Evolutionary conservation across 2,797 vertebrate genomes (phyloP).

Genomic region (Kryptopterus vitreolus): DNA sequence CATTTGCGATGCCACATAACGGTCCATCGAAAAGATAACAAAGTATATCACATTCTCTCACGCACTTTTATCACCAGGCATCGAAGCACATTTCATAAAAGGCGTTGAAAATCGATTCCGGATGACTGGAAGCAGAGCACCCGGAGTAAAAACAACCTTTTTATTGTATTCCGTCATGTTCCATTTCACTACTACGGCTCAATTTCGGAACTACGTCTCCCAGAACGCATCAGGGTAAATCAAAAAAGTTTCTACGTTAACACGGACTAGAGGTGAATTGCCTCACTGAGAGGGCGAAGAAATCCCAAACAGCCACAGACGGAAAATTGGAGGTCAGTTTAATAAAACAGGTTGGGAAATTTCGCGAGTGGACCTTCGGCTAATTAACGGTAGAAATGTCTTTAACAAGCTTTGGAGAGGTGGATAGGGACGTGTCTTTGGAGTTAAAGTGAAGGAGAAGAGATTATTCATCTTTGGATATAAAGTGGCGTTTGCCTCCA

Average conservation of each 20-base stretch:
- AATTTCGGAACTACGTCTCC: constrained; percentile 3
- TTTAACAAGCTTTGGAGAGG: constrained; percentile 3
- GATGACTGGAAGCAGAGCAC: constrained; percentile 16
- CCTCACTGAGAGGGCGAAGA: neutral
- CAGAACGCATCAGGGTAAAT: constrained; percentile 12
- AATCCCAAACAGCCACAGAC: neutral
- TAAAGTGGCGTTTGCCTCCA: neutral
- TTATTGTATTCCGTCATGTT: constrained; percentile 15
- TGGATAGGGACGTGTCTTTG: neutral
- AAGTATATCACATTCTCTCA: neutral
- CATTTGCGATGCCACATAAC: neutral
- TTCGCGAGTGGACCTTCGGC: neutral
- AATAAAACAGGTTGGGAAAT: neutral
- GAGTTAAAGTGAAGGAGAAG: neutral
- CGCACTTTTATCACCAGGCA: neutral
- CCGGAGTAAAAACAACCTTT: neutral
- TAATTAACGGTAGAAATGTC: constrained; percentile 19
- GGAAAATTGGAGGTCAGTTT: neutral
- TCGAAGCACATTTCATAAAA: neutral
- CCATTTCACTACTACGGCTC: neutral
- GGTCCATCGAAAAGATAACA: neutral
- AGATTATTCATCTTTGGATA: neutral
- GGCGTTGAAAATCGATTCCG: neutral
- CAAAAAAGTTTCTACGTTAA: constrained; percentile 11
- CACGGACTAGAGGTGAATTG: neutral